Evolutionary conservation across 2,797 vertebrate genomes (phyloP), one percentile per base, ranked within the genome.

Genomic region (Florisuga fusca): DNA sequence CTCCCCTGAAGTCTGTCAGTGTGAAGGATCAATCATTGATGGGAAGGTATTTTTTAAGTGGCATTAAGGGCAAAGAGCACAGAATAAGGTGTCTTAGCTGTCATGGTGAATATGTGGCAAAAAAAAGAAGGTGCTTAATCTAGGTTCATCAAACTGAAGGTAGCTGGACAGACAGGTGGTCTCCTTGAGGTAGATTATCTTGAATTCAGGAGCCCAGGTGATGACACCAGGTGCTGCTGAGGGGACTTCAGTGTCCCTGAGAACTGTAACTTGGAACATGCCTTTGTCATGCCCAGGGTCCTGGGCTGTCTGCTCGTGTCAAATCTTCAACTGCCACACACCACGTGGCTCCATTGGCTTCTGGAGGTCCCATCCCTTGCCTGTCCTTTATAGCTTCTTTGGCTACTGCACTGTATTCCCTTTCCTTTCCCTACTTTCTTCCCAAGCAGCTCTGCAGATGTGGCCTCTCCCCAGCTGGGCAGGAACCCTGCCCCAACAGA

Each of bases 281-380:
- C n/a, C 34, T 34, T 84, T 64, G 13, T 17, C 74, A 38, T 25
- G 12, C 38, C 26, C 6, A 3, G 3, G 55, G 66, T 68, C 38
- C 67, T 38, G 48, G 59, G n/a, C 33, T 67, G 15, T 15, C 38
- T 84, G 43, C 53, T 91, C 20, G 15, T 12, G 19, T 22, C 46
- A 54, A 26, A 38, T 84, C 82, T 83, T 89, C 67, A 74, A 2
- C 53, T 63, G 59, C 54, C 33, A 48, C 19, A n/a, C 25, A 14
- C 18, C 23, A 7, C 0, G 0, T 31, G 18, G 31, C 50, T 84
- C 33, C 11, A 3, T 1, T 41, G 36, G 23, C 41, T 87, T 84
- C 74, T 27, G 41, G 61, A 89, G 62, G 79, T 34, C 62, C n/a
- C 10, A 54, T 45, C 61, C 16, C 10, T 23, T 51, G 26, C 62